phyloP scores from a whole-genome alignment of 2,888 invertebrate species.

The Lasioglossum lativentre region DNA sequence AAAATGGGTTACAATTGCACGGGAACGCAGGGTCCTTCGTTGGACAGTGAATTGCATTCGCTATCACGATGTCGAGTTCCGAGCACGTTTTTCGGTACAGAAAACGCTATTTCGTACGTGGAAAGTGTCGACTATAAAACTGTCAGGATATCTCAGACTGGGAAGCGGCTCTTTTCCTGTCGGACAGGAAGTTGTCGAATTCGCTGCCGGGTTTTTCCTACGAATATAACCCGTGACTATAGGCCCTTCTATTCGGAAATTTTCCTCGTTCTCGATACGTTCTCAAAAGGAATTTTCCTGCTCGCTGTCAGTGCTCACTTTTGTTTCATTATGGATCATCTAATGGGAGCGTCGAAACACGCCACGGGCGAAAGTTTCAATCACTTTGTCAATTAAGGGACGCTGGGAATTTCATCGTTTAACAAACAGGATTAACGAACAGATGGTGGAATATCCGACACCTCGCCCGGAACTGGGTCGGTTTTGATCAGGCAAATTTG shows the following conservation, averaged over 20 bases:
- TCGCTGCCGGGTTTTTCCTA: constrained; percentile 24
- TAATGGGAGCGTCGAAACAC: neutral
- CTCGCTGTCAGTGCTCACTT: neutral
- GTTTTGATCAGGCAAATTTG: neutral
- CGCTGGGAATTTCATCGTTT: neutral
- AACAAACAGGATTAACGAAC: neutral
- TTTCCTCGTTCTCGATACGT: neutral
- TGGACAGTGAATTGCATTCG: constrained; percentile 68
- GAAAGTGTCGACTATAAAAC: constrained; percentile 70
- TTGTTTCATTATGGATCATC: neutral
- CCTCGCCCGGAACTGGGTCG: neutral
- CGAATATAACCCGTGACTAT: constrained; percentile 44
- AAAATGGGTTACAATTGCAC: constrained; percentile 67
- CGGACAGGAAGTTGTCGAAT: constrained; percentile 68
- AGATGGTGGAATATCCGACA: neutral
- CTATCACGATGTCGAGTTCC: constrained; percentile 67
- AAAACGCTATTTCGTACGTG: constrained; percentile 72
- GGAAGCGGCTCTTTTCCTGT: constrained; percentile 65
- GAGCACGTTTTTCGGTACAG: constrained; percentile 66
- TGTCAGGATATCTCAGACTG: constrained; percentile 68
- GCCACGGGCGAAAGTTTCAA: neutral
- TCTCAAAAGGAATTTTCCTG: neutral
- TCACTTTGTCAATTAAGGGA: neutral
- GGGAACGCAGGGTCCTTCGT: constrained; percentile 63
- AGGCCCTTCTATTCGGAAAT: constrained; percentile 1